A percentile compares a stretch with the other conserved stretches of the same genome.
These are phyloP conservation scores for Herpailurus yagouaroundi DNA, from an alignment of 2,113 vertebrate genomes.

Conservation along the genomic window DNA sequence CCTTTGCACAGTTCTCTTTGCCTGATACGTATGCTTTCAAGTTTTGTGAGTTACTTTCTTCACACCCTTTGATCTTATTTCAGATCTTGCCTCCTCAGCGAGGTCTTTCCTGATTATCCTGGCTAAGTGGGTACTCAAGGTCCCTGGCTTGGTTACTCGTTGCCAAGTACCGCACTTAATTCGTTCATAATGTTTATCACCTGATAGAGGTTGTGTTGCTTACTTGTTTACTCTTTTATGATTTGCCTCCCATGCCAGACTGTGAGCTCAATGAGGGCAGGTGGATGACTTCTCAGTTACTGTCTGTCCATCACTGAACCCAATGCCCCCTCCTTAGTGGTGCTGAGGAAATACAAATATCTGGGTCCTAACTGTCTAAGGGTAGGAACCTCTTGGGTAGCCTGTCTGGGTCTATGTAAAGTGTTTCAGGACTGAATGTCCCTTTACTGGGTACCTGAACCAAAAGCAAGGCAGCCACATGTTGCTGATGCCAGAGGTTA, in stretches of 20 bases:
- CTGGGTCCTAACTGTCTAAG: too few species aligned
- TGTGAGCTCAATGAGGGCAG: not conserved
- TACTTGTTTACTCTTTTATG: not conserved
- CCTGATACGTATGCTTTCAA: not conserved
- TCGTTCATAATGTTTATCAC: not conserved
- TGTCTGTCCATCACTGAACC: not conserved
- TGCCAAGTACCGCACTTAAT: not conserved
- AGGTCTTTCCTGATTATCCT: not conserved
- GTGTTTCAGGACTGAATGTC: not conserved
- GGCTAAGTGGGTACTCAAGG: not conserved
- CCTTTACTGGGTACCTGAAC: not conserved
- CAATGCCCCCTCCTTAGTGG: accelerated
- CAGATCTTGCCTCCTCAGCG: not conserved
- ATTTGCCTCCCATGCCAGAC: not conserved
- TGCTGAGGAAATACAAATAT: not conserved
- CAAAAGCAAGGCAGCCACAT: not conserved
- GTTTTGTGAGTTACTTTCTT: not conserved
- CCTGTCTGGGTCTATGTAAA: not conserved
- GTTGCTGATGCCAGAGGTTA: not conserved
- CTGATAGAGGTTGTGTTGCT: not conserved
- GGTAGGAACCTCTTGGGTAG: too few species aligned
- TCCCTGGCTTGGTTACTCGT: not conserved
- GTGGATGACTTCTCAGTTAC: not conserved
- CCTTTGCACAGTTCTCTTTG: not conserved
- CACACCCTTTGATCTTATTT: not conserved